Conservation (phyloP, 2,888 invertebrate species). For the Tryphoninae sp. region DNA sequence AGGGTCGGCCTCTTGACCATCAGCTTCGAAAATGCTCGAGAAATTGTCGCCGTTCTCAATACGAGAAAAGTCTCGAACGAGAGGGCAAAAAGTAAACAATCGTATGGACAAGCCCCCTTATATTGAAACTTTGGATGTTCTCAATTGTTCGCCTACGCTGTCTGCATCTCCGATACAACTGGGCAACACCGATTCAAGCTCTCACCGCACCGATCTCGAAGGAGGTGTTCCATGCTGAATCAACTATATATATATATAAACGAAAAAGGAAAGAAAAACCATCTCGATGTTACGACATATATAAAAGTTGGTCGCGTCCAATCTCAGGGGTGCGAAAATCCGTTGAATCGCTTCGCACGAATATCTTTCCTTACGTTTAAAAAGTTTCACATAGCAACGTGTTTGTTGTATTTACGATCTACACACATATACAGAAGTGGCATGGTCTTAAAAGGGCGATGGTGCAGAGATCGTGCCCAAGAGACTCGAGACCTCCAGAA, state of each 20-base stretch:
- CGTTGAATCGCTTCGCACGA: slow-evolving; percentile 13
- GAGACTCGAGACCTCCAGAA: slow-evolving; percentile 21
- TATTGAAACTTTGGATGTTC: slow-evolving; percentile 25
- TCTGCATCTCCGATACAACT: slow-evolving; percentile 39
- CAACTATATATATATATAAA: slow-evolving; percentile 4
- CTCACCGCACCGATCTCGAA: slow-evolving; percentile 13
- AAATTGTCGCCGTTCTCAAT: background rate
- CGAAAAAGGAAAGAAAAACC: slow-evolving; percentile 19
- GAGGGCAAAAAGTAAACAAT: slow-evolving; percentile 10
- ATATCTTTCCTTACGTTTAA: background rate
- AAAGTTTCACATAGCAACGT: slow-evolving; percentile 5
- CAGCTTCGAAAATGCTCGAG: background rate
- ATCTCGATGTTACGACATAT: background rate
- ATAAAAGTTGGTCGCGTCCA: slow-evolving; percentile 8
- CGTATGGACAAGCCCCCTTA: slow-evolving; percentile 8
- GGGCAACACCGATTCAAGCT: background rate
- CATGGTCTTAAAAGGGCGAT: slow-evolving; percentile 17
- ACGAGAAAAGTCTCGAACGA: background rate
- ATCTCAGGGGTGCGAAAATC: slow-evolving; percentile 27
- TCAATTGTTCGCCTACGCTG: slow-evolving; percentile 17
- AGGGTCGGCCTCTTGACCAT: background rate
- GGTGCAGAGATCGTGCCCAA: slow-evolving; percentile 31
- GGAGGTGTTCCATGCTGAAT: background rate
- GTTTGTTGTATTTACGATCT: background rate
- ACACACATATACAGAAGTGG: background rate